Percentiles rank a stretch among this genome's conserved stretches.
Conservation (phyloP, 2,888 invertebrate species). For the Lepidocyrtoides sp. region DNA sequence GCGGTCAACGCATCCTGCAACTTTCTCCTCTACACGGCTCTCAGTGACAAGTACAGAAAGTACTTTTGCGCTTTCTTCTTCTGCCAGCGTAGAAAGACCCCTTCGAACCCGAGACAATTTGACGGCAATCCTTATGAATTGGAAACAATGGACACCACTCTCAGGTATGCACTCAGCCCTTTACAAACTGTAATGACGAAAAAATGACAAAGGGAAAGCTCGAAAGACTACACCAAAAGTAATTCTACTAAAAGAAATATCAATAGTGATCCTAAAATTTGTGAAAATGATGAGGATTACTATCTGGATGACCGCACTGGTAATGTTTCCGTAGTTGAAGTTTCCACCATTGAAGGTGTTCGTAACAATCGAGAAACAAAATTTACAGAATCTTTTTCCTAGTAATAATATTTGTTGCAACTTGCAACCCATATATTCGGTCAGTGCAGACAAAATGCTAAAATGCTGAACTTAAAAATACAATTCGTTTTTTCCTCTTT, state of each 20-base stretch:
- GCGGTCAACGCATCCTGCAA: slow-evolving; percentile 92
- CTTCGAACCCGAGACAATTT: slow-evolving; percentile 73
- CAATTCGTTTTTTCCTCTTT: no score
- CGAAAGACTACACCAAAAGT: slow-evolving; percentile 5
- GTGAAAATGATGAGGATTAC: slow-evolving; percentile 16
- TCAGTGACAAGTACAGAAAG: slow-evolving; percentile 90
- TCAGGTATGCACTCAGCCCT: slow-evolving; percentile 80
- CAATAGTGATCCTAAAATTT: slow-evolving; percentile 6
- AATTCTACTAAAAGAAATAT: background rate
- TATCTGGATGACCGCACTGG: background rate
- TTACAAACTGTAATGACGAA: slow-evolving; percentile 33
- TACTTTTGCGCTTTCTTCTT: slow-evolving; percentile 77
- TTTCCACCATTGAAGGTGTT: background rate
- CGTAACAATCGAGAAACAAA: background rate
- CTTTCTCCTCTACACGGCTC: slow-evolving; percentile 92
- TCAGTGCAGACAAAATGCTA: background rate
- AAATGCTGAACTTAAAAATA: no score
- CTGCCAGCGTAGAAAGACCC: slow-evolving; percentile 86
- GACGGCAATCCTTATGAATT: slow-evolving; percentile 79
- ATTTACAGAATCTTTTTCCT: background rate
- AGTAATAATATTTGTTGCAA: no score
- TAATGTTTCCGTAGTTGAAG: background rate
- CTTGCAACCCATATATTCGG: background rate
- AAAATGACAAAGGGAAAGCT: slow-evolving; percentile 44
- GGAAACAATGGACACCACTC: slow-evolving; percentile 81